Percentiles rank a stretch among this genome's conserved stretches.
Conservation (phyloP, 1,140 invertebrate genomes). For the Pygmarrhopalites habei region DNA sequence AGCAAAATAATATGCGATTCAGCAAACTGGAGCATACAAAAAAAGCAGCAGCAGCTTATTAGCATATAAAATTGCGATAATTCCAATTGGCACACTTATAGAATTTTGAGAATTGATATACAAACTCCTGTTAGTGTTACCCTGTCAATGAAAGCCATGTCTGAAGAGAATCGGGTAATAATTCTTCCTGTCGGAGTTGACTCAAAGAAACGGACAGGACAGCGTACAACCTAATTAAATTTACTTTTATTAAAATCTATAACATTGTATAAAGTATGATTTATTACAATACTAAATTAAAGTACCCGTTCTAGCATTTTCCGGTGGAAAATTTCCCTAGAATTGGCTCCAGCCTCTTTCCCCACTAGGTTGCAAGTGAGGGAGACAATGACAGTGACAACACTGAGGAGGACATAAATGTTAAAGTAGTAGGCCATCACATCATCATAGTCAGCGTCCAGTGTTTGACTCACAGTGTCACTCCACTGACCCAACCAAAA, state of each 20-base stretch:
- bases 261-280: too few relatives aligned
- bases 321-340: slow-evolving; percentile 41
- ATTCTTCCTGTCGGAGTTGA: slow-evolving; percentile 50
- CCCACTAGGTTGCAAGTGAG: slow-evolving; percentile 49
- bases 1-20: too few relatives aligned
- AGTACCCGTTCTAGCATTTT: slow-evolving; percentile 42
- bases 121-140: slow-evolving; percentile 31
- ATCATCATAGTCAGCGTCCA: slow-evolving; percentile 26
- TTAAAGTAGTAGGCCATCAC: slow-evolving; percentile 49
- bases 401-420: slow-evolving; percentile 52
- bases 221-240: slow-evolving; percentile 42
- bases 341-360: slow-evolving; percentile 41
- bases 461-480: slow-evolving; percentile 38
- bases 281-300: too few relatives aligned
- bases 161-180: slow-evolving; percentile 50
- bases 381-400: slow-evolving; percentile 52
- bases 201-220: slow-evolving; percentile 48
- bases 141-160: slow-evolving; percentile 52
- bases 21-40: too few relatives aligned
- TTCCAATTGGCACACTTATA: too few relatives aligned
- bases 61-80: too few relatives aligned
- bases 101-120: too few relatives aligned
- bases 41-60: too few relatives aligned
- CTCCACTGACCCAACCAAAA: slow-evolving; percentile 60
- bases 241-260: too few relatives aligned